These are phyloP conservation scores for Siderastrea siderea DNA, from an alignment of 92 coral and sea anemone genomes.

Conservation along the genomic window DNA sequence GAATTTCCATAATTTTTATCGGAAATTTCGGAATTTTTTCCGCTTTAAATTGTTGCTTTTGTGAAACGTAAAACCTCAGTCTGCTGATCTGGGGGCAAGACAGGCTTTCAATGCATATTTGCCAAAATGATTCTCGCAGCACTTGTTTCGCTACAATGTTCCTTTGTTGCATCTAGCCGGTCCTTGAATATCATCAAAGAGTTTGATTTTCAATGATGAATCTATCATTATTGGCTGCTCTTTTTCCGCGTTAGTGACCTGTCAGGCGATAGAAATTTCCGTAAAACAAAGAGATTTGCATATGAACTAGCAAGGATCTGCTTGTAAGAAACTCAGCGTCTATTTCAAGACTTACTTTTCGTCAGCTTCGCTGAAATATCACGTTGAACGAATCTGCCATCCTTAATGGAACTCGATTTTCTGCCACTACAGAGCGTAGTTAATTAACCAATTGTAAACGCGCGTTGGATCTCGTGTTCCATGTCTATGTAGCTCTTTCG, in stretches of 20 bases:
- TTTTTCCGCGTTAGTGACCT: not conserved
- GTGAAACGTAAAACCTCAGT: too few species aligned
- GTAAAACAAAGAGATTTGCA: slow-evolving; percentile 20
- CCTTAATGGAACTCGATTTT: not conserved
- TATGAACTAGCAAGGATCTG: not conserved
- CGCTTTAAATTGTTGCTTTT: too few species aligned
- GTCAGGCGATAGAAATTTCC: slow-evolving; percentile 4
- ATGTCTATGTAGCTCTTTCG: slow-evolving; percentile 2
- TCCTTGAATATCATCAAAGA: not conserved
- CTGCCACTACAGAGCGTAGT: not conserved
- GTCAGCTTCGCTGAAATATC: not conserved
- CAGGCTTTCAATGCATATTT: too few species aligned
- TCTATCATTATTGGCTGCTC: not conserved
- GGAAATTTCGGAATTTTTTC: not conserved
- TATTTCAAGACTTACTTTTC: not conserved
- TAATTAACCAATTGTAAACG: too few species aligned
- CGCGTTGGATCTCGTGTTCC: slow-evolving; percentile 1
- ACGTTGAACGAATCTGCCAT: not conserved
- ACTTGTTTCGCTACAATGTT: not conserved
- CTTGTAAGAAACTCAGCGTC: not conserved
- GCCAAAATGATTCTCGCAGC: not conserved
- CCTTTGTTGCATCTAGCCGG: not conserved
- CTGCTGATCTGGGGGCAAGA: too few species aligned
- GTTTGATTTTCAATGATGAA: not conserved
- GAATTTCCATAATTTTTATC: too few species aligned